Evolutionary conservation across 2,113 vertebrate genomes (phyloP).

Genomic region (Phoenicopterus ruber): DNA sequence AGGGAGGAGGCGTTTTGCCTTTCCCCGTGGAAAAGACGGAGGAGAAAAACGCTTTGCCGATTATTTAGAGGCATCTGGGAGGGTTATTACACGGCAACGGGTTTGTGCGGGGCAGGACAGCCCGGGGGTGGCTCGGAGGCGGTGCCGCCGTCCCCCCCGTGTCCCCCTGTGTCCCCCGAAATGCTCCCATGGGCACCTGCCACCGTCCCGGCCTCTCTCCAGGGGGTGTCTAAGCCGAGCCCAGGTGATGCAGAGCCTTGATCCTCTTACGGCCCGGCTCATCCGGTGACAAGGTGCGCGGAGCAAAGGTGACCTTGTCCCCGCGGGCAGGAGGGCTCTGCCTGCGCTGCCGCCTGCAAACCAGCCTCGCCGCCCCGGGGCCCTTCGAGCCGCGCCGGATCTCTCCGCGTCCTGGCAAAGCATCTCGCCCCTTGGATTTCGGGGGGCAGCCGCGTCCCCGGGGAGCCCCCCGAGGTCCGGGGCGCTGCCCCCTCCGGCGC

Average conservation of each 20-base stretch:
- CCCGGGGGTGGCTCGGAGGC: neutral
- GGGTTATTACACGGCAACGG: neutral
- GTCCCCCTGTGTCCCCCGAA: accelerated
- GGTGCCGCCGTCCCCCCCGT: accelerated
- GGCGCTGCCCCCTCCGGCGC: neutral
- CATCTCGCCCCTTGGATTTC: neutral
- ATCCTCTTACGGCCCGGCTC: constrained; percentile 26
- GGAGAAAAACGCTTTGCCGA: neutral
- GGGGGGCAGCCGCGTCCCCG: accelerated
- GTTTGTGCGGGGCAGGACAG: neutral
- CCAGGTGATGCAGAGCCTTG: constrained; percentile 5
- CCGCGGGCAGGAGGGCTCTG: neutral
- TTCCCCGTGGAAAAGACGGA: neutral
- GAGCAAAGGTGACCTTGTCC: neutral
- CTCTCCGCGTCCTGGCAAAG: neutral
- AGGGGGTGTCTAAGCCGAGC: neutral
- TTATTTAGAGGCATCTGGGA: neutral
- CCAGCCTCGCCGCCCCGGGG: neutral
- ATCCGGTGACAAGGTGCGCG: accelerated
- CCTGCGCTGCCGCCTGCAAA: neutral
- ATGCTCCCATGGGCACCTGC: accelerated
- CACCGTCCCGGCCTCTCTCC: accelerated
- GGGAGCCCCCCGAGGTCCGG: neutral
- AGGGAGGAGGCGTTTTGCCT: neutral
- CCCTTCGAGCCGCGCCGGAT: neutral